Percentiles rank a stretch among this genome's conserved stretches.
Conservation (phyloP, 2,888 invertebrate genomes). For the Ormyrus nitidulus region DNA sequence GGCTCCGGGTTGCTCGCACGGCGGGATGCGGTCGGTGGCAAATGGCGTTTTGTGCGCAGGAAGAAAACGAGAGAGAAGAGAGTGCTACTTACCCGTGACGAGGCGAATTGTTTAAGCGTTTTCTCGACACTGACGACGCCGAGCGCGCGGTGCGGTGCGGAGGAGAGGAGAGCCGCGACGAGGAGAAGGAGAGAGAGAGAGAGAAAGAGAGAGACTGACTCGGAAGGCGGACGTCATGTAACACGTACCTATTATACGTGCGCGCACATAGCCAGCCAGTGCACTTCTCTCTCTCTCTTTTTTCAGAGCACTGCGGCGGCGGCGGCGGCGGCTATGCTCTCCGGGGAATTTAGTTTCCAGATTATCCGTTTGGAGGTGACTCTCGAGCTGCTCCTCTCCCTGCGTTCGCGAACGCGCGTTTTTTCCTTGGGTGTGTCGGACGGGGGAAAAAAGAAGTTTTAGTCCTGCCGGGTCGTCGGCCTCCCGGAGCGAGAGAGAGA, state of each 20-base stretch:
- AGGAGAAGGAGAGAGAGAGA: constrained; percentile 20
- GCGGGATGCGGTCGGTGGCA: constrained; percentile 8
- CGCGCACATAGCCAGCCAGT: constrained; percentile 29
- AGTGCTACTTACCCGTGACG: constrained; percentile 54
- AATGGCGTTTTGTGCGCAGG: constrained; percentile 20
- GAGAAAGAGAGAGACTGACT: constrained; percentile 18
- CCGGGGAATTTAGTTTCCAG: constrained; percentile 53
- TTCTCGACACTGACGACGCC: constrained; percentile 49
- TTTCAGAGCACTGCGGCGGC: constrained; percentile 11
- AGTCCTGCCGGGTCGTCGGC: background rate
- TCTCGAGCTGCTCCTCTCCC: constrained; percentile 27
- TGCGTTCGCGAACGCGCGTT: background rate
- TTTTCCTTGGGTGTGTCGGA: background rate
- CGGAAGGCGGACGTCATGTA: constrained; percentile 50
- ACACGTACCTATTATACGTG: constrained; percentile 52
- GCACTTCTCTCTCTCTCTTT: constrained; percentile 34
- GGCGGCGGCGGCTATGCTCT: constrained; percentile 3
- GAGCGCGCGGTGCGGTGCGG: background rate
- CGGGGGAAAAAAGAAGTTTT: no score
- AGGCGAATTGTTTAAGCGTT: constrained; percentile 54
- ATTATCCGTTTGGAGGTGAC: constrained; percentile 54
- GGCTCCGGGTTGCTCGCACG: background rate
- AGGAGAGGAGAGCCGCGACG: constrained; percentile 1
- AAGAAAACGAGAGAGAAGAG: constrained; percentile 15
- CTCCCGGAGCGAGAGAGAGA: background rate